Base-by-base conservation (phyloP, 2,888 invertebrate genomes). In the Pachliopta kotzebuea region DNA sequence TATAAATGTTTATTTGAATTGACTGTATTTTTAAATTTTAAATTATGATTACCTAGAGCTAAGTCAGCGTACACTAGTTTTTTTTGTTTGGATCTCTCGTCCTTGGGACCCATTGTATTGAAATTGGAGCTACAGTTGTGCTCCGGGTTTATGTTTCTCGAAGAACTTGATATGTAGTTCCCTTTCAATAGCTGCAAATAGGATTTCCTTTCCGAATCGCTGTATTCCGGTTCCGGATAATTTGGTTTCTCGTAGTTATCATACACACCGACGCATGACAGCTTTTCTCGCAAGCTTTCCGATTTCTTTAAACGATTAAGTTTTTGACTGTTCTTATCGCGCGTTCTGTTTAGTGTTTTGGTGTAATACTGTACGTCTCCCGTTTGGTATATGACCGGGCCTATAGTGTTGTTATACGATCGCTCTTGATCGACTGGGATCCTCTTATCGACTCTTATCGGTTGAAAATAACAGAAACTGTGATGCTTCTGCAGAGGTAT, bases 401-500 rank as follows among this genome's bases (percentile, higher is more conserved):
- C 90, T 77, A 92, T 86, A 20, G 90, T 86, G 65, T 91, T 91
- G 60, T 92, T 88, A 63, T 88, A 90, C 0, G 88, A 79, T 67
- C 86, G 80, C 62, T 90, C 90, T 72, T 89, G 88, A 67, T 91
- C 90, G 66, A 88, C 86, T 2, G 88, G 86, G 26, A 89, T 85
- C 71, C 94, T 90, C 71, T 94, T 93, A 74, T 94, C 94, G 74
- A 91, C 88, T 77, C 93, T 92, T 70, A 94, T 94, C 8, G 94
- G 94, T 85, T 94, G 94, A 72, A 94, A 94, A 73, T 94, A 94
- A 75, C 94, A 94, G 77, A 94, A 94, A 78, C 94, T 94, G 81
- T 94, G 94, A 74, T 94, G 93, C 78, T 94, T 94, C 79, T 94
- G 94, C 52, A 94, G 78, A 2, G 94, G 94, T 72, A 93, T 93